Base-by-base conservation (phyloP, 2,888 invertebrate species). In the Pseudanteris insignis region DNA sequence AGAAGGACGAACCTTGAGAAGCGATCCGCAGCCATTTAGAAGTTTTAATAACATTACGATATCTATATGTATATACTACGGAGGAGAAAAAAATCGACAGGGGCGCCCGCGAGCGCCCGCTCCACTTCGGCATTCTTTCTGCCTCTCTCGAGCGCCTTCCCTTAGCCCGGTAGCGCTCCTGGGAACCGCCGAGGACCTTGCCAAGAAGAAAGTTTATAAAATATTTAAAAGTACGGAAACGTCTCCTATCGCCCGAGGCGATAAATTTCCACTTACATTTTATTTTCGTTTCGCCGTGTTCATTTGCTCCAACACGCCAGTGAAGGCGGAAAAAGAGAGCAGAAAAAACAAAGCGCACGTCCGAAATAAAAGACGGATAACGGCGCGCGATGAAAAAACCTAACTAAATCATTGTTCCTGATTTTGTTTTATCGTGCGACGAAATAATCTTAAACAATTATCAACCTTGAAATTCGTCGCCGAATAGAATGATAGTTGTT, bases 241-340 rank as follows among this genome's bases (percentile, higher is more conserved):
- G 77, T 78, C 77, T 79, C 74, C 77, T 76, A 79, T 78, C 78
- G 79, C 80, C 77, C 67, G 66, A 70, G 75, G 80, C 79, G 77
- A 79, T 80, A 80, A 80, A 80, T 80, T 80, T 79, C 79, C 78
- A 79, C 79, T 79, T 79, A 79, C 78, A 79, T 79, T 79, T 79
- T 78, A 78, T 77, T 77, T 78, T 78, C 75, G 74, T 78, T 78
- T 77, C 72, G 71, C 67, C 64, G 41, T 67, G 62, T 66, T 68
- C 65, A 59, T 64, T 67, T 64, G 66, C 64, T 71, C 70, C 68
- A 70, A 67, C 70, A 69, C 68, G 68, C 71, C 68, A 67, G 69
- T 60, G 67, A 68, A 70, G 58, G 63, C 38, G 58, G 36, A 37
- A 32, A 43, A 44, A 33, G 21, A 24, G 26, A 37, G 26, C 25